A percentile compares a stretch with the other conserved stretches of the same genome.
Evolutionary conservation across 1,140 invertebrate species (phyloP).

Genomic region (Pseudachorutes palmiensis): DNA sequence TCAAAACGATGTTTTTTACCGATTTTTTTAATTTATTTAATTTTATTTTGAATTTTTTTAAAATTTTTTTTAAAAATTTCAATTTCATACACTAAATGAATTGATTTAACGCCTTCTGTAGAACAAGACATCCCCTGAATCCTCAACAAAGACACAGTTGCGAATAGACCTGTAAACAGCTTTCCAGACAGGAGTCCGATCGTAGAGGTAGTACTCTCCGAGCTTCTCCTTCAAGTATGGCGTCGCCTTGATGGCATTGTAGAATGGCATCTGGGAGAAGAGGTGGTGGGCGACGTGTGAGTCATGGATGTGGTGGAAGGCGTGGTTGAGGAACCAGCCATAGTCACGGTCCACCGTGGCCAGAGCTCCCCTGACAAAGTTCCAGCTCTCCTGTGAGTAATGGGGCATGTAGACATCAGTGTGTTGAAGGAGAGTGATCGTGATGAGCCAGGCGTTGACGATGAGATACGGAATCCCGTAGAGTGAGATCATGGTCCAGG

Average conservation of each 20-base stretch:
- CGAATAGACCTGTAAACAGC: not conserved
- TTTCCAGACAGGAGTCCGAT: slow-evolving; percentile 11
- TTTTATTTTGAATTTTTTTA: too few species aligned
- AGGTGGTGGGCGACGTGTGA: too few species aligned
- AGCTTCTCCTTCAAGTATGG: slow-evolving; percentile 3
- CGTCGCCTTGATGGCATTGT: too few species aligned
- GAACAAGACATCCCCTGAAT: too few species aligned
- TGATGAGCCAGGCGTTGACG: slow-evolving; percentile 14
- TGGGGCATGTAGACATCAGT: slow-evolving; percentile 13
- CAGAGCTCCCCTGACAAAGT: slow-evolving; percentile 1
- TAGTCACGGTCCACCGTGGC: slow-evolving; percentile 7
- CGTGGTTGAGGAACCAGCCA: slow-evolving; percentile 6
- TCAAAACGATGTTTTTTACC: too few species aligned
- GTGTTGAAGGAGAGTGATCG: slow-evolving; percentile 10
- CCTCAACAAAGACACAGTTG: not conserved
- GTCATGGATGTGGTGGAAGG: too few species aligned
- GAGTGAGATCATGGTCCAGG: not conserved
- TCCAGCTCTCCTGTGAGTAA: not conserved
- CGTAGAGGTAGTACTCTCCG: slow-evolving; percentile 8
- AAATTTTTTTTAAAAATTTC: too few species aligned
- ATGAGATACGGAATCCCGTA: slow-evolving; percentile 10
- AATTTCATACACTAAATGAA: too few species aligned
- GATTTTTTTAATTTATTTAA: too few species aligned
- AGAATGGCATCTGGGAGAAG: too few species aligned
- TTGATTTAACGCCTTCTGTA: not conserved